A percentile compares a stretch with the other conserved stretches of the same genome.
phyloP scores from a whole-genome alignment of 37 sponge, comb jelly and placozoan genomes.

The Oopsacas minuta region DNA sequence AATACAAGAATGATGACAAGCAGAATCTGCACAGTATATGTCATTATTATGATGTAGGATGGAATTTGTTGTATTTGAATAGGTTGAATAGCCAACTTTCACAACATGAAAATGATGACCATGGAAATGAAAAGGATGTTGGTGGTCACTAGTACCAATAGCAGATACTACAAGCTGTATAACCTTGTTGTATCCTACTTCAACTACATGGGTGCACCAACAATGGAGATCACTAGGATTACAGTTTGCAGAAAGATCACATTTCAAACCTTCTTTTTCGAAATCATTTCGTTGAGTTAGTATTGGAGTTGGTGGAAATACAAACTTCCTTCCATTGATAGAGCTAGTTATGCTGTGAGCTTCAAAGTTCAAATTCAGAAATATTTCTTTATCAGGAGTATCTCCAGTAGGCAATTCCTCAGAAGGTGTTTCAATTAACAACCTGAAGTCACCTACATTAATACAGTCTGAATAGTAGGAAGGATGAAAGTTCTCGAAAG shows the following conservation, averaged over 20 bases:
- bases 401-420: not conserved
- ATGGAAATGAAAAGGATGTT: slow-evolving; percentile 57
- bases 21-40: slow-evolving; percentile 16
- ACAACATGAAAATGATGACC: slow-evolving; percentile 54
- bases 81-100: slow-evolving; percentile 45
- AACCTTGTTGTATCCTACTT: slow-evolving; percentile 6
- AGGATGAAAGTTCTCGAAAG: slow-evolving; percentile 30
- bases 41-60: not conserved
- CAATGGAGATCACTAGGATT: not conserved
- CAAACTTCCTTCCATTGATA: slow-evolving; percentile 34
- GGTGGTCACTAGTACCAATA: not conserved
- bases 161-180: slow-evolving; percentile 21
- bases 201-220: slow-evolving; percentile 10
- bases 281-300: slow-evolving; percentile 21
- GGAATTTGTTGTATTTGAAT: slow-evolving; percentile 16
- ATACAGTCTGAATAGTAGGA: slow-evolving; percentile 28
- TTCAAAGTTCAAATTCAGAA: slow-evolving; percentile 44
- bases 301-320: slow-evolving; percentile 18
- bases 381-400: slow-evolving; percentile 20
- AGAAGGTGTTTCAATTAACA: not conserved
- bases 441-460: slow-evolving; percentile 23
- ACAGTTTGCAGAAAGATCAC: not conserved
- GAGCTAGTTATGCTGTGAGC: not conserved
- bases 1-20: not conserved
- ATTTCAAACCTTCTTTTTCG: not conserved